Percentiles rank a stretch among this genome's conserved stretches.
Evolutionary conservation across 2,888 invertebrate species (phyloP).

Genomic region (Anodontia alba): DNA sequence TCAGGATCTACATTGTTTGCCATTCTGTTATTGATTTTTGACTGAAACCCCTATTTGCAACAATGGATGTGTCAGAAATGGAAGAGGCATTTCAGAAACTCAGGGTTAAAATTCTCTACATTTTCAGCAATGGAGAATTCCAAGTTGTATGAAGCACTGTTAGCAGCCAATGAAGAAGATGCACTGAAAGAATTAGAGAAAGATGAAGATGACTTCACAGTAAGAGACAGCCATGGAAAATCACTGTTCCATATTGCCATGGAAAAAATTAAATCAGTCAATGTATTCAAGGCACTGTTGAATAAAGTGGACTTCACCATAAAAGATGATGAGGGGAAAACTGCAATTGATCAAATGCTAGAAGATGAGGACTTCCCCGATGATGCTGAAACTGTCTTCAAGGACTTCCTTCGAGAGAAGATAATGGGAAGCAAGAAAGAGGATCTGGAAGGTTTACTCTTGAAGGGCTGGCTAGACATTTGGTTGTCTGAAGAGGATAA

Average conservation of each 20-base stretch:
- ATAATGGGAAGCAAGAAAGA: slow-evolving; percentile 61
- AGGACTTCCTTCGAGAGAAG: slow-evolving; percentile 47
- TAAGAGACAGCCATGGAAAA: slow-evolving; percentile 63
- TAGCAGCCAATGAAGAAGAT: slow-evolving; percentile 57
- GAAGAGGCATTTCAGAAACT: no score
- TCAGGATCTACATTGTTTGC: no score
- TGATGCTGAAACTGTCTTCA: slow-evolving; percentile 52
- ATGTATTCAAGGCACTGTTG: slow-evolving; percentile 66
- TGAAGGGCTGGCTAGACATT: slow-evolving; percentile 66
- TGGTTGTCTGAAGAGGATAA: slow-evolving; percentile 48
- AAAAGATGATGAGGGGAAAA: slow-evolving; percentile 64
- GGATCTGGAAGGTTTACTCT: slow-evolving; percentile 50
- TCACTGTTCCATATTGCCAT: slow-evolving; percentile 70
- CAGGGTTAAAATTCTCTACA: neutral
- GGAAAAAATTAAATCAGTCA: slow-evolving; percentile 54
- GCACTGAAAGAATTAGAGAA: slow-evolving; percentile 54
- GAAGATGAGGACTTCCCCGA: slow-evolving; percentile 56
- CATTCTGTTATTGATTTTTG: no score
- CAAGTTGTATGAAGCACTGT: slow-evolving; percentile 63
- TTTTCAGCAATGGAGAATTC: slow-evolving; percentile 48
- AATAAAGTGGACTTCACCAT: slow-evolving; percentile 62
- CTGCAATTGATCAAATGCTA: slow-evolving; percentile 65
- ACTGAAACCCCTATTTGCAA: no score
- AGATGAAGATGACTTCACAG: slow-evolving; percentile 51
- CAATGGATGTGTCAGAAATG: no score